Base-by-base conservation (phyloP, 2,113 vertebrate genomes). In the Oreotrochilus melanogaster region DNA sequence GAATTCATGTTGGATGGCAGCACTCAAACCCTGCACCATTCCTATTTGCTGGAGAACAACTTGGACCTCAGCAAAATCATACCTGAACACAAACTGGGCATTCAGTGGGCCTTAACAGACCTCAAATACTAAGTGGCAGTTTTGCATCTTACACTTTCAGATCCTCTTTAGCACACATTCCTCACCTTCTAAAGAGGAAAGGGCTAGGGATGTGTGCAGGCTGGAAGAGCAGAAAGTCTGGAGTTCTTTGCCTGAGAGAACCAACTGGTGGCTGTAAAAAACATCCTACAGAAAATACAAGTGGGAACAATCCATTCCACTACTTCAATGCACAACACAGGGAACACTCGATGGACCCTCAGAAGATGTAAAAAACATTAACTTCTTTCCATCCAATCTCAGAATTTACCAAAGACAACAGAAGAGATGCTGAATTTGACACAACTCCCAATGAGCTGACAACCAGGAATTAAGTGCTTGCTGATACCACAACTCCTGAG, bases 171-270 rank as follows among this genome's bases (percentile, higher is more conserved):
- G 45, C 37, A 53, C 1, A 2, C 11, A 24, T 28, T 54, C 21
- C 22, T 61, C 4, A 1, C 10, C 51, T 66, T 42, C 60, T 67
- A 30, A 30, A 72, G 58, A 66, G 51, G 30, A 54, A 83, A 43
- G 47, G 1, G 1, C 5, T 14, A 28, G 18, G 30, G 51, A 65
- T 7, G 3, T 23, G 33, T 1, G 0, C 45, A 67, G 45, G 30
- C 33, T 78, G 47, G 30, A 42, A 66, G 21, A 84, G 16, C 5
- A 7, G 23, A 73, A 67, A 61, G 27, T 9, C 24, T 61, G 35
- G 14, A 12, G 35, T 17, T 56, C 43, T 74, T 33, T 42, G 62
- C 19, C 61, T 14, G 35, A 57, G 35, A 73, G 24, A 23, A 64
- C 17, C 54, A 57, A 25, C 25, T 7, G 30, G 39, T 7, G 19